Evolutionary conservation across 2,113 vertebrate genomes (phyloP), one percentile per base, ranked within the genome.

Genomic region (Chionomys nivalis): DNA sequence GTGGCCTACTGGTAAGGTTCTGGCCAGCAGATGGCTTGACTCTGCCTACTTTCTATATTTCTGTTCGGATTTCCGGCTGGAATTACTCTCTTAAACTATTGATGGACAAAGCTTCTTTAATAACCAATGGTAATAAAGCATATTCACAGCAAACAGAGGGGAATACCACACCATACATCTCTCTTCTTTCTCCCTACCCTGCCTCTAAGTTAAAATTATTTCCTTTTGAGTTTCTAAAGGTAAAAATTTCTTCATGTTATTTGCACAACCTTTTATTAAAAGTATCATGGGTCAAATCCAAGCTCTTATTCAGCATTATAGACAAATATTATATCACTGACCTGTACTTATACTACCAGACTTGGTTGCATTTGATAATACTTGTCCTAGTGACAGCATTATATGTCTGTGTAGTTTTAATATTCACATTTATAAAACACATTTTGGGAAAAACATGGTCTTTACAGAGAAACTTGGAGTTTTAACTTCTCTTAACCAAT

Each of bases 341-440:
- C 11, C 17, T 47, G 14, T 33, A 66, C 3, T 9, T 47, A 24
- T 21, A 47, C 3, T 9, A 3, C 42, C 5, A 55, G 76, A 86
- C 44, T 75, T 19, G 52, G 3, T 63, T 55, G 52, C 42, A 8
- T 82, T 90, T 94, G 42, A 72, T 65, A 75, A 44, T 28, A 75
- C 9, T 1, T 26, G 63, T 47, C 5, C 9, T 63, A 94, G 7
- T 70, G 76, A 17, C 82, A 78, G 78, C 76, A 44, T 76, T 33
- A 9, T 31, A 28, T 28, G 21, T 81, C 42, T 82, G 1, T 93
- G 2, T 73, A 31, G 7, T 63, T 75, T 91, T 85, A 49, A 33
- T 93, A 90, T 76, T 24, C 12, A 23, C 44, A 72, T 81, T 91
- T 92, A 68, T 13, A 78, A 91, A 90, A 91, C 49, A 14, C 76